Percentiles rank a stretch among this genome's conserved stretches.
Conservation (phyloP, 2,888 invertebrate genomes). For the Euzophera pinguis region DNA sequence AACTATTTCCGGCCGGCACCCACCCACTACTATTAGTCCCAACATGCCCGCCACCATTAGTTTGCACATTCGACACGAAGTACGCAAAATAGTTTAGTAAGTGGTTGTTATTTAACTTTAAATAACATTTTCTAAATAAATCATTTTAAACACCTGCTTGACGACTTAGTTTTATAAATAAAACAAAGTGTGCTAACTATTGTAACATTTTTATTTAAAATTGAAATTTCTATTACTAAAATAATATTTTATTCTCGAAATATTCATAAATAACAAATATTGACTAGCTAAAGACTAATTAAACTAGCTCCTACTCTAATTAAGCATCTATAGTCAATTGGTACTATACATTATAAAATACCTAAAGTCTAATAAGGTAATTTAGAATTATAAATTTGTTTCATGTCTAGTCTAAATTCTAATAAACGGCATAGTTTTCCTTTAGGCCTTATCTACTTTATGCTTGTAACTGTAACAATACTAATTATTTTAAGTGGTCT, state of each 20-base stretch:
- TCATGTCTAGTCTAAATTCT: constrained; percentile 9
- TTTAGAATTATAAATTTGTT: constrained; percentile 22
- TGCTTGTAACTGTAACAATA: constrained; percentile 15
- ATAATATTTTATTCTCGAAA: constrained; percentile 22
- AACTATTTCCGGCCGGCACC: no score
- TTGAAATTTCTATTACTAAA: constrained; percentile 31
- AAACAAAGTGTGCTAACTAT: constrained; percentile 15
- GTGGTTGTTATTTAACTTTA: no score
- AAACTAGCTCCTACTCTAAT: constrained; percentile 26
- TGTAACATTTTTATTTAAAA: constrained; percentile 41
- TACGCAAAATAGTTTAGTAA: no score
- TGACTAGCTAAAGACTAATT: constrained; percentile 25
- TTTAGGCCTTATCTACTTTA: constrained; percentile 11
- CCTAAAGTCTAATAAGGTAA: constrained; percentile 8
- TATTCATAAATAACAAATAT: constrained; percentile 29
- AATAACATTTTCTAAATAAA: no score
- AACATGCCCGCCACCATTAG: no score
- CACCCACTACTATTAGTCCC: no score
- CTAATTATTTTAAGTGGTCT: constrained; percentile 45
- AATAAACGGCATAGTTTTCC: constrained; percentile 14
- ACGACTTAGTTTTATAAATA: no score
- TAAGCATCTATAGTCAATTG: constrained; percentile 43
- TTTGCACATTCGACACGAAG: no score
- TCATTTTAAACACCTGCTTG: no score
- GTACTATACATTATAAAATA: constrained; percentile 14